These are phyloP conservation scores for Protobothrops flavoviridis DNA, from an alignment of 2,113 vertebrate species.

Conservation along the genomic window DNA sequence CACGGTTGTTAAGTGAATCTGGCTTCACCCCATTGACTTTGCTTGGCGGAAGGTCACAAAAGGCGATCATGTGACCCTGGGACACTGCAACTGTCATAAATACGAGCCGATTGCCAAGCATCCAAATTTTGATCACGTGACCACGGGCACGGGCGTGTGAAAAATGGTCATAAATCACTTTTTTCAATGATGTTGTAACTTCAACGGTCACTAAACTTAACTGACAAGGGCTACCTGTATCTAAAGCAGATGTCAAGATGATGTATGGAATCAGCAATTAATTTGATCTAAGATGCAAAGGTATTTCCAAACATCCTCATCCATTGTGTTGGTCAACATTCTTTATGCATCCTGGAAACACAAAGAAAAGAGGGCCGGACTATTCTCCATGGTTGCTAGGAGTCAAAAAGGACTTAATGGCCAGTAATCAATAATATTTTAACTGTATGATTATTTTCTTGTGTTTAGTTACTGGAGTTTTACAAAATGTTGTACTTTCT, in stretches of 20 bases:
- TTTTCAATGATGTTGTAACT: background rate
- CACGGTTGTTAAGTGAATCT: background rate
- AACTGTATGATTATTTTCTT: background rate
- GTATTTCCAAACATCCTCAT: background rate
- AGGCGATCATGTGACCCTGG: too few species aligned
- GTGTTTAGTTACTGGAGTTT: background rate
- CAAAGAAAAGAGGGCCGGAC: too few species aligned
- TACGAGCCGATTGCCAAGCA: background rate
- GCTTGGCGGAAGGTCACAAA: background rate
- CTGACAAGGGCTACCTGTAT: background rate
- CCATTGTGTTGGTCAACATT: background rate
- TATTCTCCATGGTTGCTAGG: background rate
- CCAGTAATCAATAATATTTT: background rate
- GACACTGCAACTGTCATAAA: background rate
- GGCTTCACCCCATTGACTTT: background rate
- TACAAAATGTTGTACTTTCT: background rate
- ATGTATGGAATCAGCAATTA: background rate
- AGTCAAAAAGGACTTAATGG: background rate
- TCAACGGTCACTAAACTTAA: background rate
- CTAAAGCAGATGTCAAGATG: background rate
- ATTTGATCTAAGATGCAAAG: background rate
- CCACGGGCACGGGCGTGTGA: too few species aligned
- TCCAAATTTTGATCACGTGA: background rate
- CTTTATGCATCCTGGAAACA: background rate
- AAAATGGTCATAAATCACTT: background rate